Evolutionary conservation across 2,888 invertebrate genomes (phyloP).

Genomic region (Thelaira solivaga): DNA sequence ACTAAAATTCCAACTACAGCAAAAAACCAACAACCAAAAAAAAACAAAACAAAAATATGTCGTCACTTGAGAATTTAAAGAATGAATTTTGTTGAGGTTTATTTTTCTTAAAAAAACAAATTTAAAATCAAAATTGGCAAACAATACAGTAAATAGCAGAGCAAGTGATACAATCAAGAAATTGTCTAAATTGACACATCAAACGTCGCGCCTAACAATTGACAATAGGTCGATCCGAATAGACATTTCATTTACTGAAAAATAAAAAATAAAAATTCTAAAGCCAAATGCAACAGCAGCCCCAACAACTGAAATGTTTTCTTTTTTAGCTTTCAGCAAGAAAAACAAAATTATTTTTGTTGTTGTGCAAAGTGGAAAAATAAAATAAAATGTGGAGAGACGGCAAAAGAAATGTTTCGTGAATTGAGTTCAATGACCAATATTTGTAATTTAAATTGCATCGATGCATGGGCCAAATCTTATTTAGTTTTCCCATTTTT

Average conservation of each 20-base stretch:
- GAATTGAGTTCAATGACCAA: slow-evolving; percentile 61
- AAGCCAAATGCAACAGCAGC: slow-evolving; percentile 14
- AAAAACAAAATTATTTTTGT: slow-evolving; percentile 7
- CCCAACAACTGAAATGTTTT: slow-evolving; percentile 1
- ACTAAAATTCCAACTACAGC: slow-evolving; percentile 47
- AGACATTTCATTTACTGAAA: slow-evolving; percentile 41
- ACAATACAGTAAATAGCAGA: slow-evolving; percentile 40
- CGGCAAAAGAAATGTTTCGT: slow-evolving; percentile 24
- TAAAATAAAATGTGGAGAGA: slow-evolving; percentile 11
- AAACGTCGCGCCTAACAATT: slow-evolving; percentile 62
- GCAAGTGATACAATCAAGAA: slow-evolving; percentile 45
- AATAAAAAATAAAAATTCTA: too few relatives aligned
- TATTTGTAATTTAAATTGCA: slow-evolving; percentile 61
- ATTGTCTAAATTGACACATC: slow-evolving; percentile 63
- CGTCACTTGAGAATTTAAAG: slow-evolving; percentile 62
- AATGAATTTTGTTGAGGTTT: slow-evolving; percentile 46
- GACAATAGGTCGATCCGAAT: slow-evolving; percentile 60
- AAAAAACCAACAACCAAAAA: slow-evolving; percentile 9
- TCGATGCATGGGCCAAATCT: slow-evolving; percentile 61
- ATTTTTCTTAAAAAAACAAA: background rate
- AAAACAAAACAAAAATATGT: slow-evolving; percentile 38
- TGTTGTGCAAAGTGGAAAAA: slow-evolving; percentile 13
- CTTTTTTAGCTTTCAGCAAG: too few relatives aligned
- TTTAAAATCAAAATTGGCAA: slow-evolving; percentile 59
- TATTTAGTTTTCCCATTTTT: slow-evolving; percentile 28